Evolutionary conservation across 2,888 invertebrate species (phyloP), one percentile per base, ranked within the genome.

Genomic region (Hirtodrosophila histrioides): DNA sequence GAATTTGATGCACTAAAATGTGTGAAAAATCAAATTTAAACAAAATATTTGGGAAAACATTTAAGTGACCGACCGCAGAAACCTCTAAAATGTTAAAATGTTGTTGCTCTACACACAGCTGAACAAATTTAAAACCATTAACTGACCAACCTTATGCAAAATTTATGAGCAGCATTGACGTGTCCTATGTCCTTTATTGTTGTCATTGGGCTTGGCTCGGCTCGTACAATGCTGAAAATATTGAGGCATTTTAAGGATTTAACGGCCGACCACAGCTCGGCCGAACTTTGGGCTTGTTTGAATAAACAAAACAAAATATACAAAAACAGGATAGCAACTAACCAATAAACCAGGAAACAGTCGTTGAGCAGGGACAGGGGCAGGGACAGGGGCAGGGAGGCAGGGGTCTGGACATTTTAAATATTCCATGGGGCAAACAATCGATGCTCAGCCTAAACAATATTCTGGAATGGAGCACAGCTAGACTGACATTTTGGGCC

Each of bases 41-140:
- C 43, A 9, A 56, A 54, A 62, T 54, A 45, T 74, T 71, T 57
- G 57, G 23, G 23, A 44, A 57, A 51, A 46, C 45, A 54, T 74
- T 68, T 61, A 74, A 69, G 69, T 53, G 35, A 55, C 7, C 44
- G 17, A 56, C 75, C 75, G 35, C 70, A 68, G 37, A 41, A 57
- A 46, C 50, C 75, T 55, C 50, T 6, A 54, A 50, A 66, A 75
- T 27, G 5, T 27, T 6, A 27, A 27, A 27, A 69, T 10, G 6
- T 39, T 39, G 48, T 53, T 67, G 51, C 43, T 54, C 29, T 35
- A 54, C 49, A 35, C 50, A 45, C 45, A 61, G 55, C 55, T 36
- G 37, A 69, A 69, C 70, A 79, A 83, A 86, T 86, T 82, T 83
- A 65, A 86, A 82, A 71, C 84, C 86, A 86, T 82, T 83, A 86